A percentile compares a stretch with the other conserved stretches of the same genome.
Conservation (phyloP, 2,113 vertebrate genomes). For the Cyanistes caeruleus region DNA sequence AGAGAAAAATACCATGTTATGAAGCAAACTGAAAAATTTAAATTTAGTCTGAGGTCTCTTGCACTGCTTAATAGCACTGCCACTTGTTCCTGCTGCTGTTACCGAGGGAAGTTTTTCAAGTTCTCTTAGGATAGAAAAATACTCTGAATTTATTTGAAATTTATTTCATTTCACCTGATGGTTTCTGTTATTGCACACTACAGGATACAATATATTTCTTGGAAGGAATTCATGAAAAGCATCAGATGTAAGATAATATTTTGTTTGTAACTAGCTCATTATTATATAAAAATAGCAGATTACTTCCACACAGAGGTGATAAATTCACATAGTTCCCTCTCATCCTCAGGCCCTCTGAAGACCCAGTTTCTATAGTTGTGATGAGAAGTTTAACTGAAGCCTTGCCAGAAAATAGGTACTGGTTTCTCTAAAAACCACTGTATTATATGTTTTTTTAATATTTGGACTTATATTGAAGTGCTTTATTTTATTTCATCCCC, state of each 20-base stretch:
- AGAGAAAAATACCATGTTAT: background rate
- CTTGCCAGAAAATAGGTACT: slow-evolving; percentile 93
- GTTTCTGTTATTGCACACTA: slow-evolving; percentile 26
- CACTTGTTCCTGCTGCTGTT: background rate
- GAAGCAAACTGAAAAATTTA: background rate
- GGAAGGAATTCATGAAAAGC: slow-evolving; percentile 84
- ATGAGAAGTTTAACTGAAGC: slow-evolving; percentile 93
- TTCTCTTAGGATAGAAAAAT: background rate
- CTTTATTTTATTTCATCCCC: background rate
- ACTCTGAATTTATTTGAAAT: background rate
- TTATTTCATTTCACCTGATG: background rate
- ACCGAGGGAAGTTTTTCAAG: background rate
- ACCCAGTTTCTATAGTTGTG: slow-evolving; percentile 77
- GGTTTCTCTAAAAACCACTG: background rate
- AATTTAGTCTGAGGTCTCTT: background rate
- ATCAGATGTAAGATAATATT: slow-evolving; percentile 78
- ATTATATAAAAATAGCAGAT: background rate
- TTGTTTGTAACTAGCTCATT: background rate
- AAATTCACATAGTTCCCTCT: background rate
- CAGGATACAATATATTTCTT: slow-evolving; percentile 93
- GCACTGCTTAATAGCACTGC: background rate
- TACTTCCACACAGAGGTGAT: background rate
- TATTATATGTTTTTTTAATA: background rate
- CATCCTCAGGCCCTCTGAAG: slow-evolving; percentile 68
- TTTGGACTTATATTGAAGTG: background rate